phyloP scores from a whole-genome alignment of 1,140 invertebrate genomes.

The Drosophila subpulchrella region DNA sequence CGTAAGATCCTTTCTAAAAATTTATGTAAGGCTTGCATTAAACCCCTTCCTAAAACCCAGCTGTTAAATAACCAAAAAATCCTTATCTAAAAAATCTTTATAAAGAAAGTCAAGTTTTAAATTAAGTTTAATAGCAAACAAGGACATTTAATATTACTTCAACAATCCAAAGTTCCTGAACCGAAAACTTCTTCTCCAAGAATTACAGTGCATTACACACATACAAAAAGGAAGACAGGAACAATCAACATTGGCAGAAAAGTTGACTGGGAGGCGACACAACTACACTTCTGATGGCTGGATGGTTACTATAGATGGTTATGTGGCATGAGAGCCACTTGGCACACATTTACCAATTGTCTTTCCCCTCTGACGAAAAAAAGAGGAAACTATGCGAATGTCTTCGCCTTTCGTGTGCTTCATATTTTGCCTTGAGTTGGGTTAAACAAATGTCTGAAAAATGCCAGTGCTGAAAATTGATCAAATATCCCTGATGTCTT shows the following conservation, averaged over 20 bases:
- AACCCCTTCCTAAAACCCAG: no score
- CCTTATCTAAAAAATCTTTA: no score
- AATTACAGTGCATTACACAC: constrained; percentile 13
- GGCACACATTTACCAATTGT: constrained; percentile 63
- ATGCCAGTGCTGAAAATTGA: constrained; percentile 31
- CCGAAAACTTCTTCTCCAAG: background rate
- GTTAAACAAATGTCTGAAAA: constrained; percentile 51
- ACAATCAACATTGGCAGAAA: constrained; percentile 67
- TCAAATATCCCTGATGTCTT: constrained; percentile 26
- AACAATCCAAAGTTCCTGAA: background rate
- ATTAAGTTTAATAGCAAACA: no score
- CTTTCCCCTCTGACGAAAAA: constrained; percentile 27
- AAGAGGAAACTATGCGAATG: constrained; percentile 6
- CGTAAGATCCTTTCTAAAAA: no score
- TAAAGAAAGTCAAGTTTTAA: no score
- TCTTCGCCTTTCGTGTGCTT: constrained; percentile 3
- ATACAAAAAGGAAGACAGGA: constrained; percentile 33
- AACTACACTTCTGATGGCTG: constrained; percentile 23
- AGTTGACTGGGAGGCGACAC: constrained; percentile 12
- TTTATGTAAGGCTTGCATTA: no score
- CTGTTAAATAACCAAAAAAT: no score
- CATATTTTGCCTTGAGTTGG: constrained; percentile 34
- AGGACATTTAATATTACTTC: background rate
- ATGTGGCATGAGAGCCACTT: constrained; percentile 62
- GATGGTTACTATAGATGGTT: constrained; percentile 41